A percentile compares a stretch with the other conserved stretches of the same genome.
Evolutionary conservation across 2,797 vertebrate genomes (phyloP).

Genomic region (Sciurus carolinensis): DNA sequence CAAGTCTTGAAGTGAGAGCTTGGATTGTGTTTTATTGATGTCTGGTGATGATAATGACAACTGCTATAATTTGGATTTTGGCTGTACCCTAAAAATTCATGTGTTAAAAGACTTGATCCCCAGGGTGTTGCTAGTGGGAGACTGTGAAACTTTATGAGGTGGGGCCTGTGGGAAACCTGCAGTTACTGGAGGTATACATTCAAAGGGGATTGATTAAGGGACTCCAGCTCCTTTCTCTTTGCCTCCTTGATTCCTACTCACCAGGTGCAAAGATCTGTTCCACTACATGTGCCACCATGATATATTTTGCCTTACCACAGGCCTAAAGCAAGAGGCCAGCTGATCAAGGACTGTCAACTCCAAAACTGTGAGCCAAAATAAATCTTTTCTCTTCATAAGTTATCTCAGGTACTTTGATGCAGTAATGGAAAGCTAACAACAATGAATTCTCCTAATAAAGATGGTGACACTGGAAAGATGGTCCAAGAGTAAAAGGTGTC

Average conservation of each 20-base stretch:
- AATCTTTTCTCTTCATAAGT: too few relatives aligned
- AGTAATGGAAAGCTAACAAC: too few relatives aligned
- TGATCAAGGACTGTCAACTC: too few relatives aligned
- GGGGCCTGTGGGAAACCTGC: background rate
- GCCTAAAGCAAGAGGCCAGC: too few relatives aligned
- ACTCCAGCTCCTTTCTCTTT: background rate
- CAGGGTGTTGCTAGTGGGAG: background rate
- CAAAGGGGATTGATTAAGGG: background rate
- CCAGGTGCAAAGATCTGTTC: background rate
- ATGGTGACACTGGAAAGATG: background rate
- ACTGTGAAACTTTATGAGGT: background rate
- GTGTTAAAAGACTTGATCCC: background rate
- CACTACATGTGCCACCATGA: too few relatives aligned
- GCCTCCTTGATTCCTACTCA: background rate
- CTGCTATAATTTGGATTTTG: background rate
- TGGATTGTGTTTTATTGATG: background rate
- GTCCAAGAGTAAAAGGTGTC: background rate
- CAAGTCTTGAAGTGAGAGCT: background rate
- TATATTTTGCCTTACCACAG: too few relatives aligned
- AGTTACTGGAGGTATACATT: background rate
- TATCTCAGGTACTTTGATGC: too few relatives aligned
- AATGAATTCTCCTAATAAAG: too few relatives aligned
- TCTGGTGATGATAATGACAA: background rate
- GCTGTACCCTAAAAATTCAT: background rate
- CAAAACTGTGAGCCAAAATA: too few relatives aligned